phyloP scores from a whole-genome alignment of 2,797 vertebrate genomes.

The Trematomus bernacchii region DNA sequence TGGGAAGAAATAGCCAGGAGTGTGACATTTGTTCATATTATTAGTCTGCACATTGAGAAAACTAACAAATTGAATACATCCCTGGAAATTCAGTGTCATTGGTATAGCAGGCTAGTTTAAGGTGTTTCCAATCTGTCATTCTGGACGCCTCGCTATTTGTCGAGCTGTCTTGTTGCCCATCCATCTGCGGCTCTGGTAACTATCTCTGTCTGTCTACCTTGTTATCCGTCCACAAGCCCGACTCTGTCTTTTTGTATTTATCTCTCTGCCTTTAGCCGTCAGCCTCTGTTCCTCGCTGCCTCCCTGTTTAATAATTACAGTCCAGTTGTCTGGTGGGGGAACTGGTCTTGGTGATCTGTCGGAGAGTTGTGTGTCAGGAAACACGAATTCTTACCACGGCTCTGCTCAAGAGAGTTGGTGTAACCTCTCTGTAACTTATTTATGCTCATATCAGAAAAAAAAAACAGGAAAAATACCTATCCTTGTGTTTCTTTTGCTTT shows the following conservation, averaged over 20 bases:
- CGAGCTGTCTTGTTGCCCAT: constrained; percentile 75
- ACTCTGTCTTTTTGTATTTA: constrained; percentile 74
- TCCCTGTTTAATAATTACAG: constrained; percentile 74
- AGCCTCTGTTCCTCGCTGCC: constrained; percentile 50
- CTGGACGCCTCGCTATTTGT: constrained; percentile 70
- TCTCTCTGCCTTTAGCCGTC: constrained; percentile 67
- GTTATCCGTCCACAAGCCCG: constrained; percentile 73
- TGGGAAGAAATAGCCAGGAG: constrained; percentile 49
- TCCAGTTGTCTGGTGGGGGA: constrained; percentile 63
- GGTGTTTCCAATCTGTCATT: constrained; percentile 73
- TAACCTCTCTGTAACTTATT: constrained; percentile 32
- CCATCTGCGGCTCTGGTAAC: constrained; percentile 73
- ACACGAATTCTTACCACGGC: neutral
- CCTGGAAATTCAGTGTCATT: constrained; percentile 44
- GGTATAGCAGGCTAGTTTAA: constrained; percentile 39
- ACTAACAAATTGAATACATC: constrained; percentile 53
- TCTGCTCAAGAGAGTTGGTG: constrained; percentile 23
- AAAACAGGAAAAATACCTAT: neutral
- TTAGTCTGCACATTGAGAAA: constrained; percentile 19
- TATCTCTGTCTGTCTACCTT: constrained; percentile 73
- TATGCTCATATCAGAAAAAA: constrained; percentile 14
- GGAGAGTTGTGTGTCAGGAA: constrained; percentile 41
- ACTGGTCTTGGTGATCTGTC: constrained; percentile 39
- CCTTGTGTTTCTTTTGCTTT: neutral
- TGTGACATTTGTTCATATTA: constrained; percentile 56